These are phyloP conservation scores for Eulemur rubriventer DNA, from an alignment of 2,797 vertebrate species.

Conservation along the genomic window DNA sequence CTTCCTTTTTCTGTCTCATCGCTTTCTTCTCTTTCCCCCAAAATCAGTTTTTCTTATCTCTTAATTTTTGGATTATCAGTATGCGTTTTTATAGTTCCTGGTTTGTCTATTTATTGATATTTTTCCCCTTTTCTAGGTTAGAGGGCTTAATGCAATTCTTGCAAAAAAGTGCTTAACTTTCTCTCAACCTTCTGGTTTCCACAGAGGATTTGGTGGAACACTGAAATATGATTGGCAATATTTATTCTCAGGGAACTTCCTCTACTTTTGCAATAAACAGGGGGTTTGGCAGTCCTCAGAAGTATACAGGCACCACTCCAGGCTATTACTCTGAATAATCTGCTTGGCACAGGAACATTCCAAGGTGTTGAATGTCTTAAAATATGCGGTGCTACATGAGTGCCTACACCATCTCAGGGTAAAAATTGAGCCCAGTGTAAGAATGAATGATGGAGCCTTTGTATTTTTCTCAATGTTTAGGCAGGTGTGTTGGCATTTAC, in stretches of 20 bases:
- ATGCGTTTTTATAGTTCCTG: background rate
- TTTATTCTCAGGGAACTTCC: slow-evolving; percentile 32
- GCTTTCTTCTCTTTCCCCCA: background rate
- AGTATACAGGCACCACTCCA: slow-evolving; percentile 55
- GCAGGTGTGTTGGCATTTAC: slow-evolving; percentile 77
- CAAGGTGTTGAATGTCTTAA: slow-evolving; percentile 71
- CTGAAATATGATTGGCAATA: slow-evolving; percentile 60
- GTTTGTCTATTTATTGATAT: background rate
- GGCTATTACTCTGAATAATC: slow-evolving; percentile 78
- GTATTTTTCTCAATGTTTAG: slow-evolving; percentile 70
- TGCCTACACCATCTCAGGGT: slow-evolving; percentile 71
- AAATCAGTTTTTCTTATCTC: slow-evolving; percentile 6
- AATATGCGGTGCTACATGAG: slow-evolving; percentile 65
- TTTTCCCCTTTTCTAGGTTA: background rate
- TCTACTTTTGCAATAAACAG: slow-evolving; percentile 71
- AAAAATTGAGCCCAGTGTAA: slow-evolving; percentile 59
- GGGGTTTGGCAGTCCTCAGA: slow-evolving; percentile 62
- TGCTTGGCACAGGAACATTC: slow-evolving; percentile 66
- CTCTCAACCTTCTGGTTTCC: slow-evolving; percentile 12
- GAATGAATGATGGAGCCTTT: slow-evolving; percentile 73
- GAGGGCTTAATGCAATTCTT: slow-evolving; percentile 3
- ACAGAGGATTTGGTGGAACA: slow-evolving; percentile 43
- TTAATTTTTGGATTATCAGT: background rate
- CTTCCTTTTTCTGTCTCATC: background rate
- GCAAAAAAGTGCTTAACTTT: slow-evolving; percentile 23